Percentiles rank a stretch among this genome's conserved stretches.
phyloP scores from a whole-genome alignment of 92 coral and sea anemone species.

The Heliopora coerulea region DNA sequence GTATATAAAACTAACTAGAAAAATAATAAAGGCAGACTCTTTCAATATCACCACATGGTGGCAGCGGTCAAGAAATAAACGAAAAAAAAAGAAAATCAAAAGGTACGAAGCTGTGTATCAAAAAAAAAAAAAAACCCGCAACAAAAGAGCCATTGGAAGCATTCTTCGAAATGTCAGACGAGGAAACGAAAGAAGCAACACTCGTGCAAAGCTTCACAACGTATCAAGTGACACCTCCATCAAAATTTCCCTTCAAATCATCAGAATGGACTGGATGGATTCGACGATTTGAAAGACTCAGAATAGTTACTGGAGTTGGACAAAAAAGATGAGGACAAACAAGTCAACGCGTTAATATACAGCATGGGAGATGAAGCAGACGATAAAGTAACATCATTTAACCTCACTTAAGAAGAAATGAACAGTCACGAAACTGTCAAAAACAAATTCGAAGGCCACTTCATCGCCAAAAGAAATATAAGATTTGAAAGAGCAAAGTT shows the following conservation, averaged over 20 bases:
- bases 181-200: neutral
- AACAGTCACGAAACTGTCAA: conserved; percentile 15
- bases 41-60: conserved; percentile 14
- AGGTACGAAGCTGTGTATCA: too few species aligned
- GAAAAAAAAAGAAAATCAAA: neutral
- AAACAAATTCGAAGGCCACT: neutral
- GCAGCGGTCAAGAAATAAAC: too few species aligned
- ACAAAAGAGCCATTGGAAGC: too few species aligned
- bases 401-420: neutral
- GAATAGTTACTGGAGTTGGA: conserved; percentile 50
- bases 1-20: too few species aligned
- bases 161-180: neutral
- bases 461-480: neutral
- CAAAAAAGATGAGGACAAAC: conserved; percentile 32
- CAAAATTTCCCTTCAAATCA: conserved; percentile 45
- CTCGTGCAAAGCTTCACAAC: neutral
- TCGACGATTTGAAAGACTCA: conserved; percentile 47
- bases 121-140: too few species aligned
- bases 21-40: too few species aligned
- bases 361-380: conserved; percentile 21
- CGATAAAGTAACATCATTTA: conserved; percentile 3
- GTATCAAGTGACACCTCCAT: conserved; percentile 34
- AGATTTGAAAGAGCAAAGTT: conserved; percentile 24
- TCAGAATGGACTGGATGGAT: conserved; percentile 57
- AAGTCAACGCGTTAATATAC: conserved; percentile 40